Base-by-base conservation (phyloP, 2,888 invertebrate species). In the Reticulitermes lucifugus region DNA sequence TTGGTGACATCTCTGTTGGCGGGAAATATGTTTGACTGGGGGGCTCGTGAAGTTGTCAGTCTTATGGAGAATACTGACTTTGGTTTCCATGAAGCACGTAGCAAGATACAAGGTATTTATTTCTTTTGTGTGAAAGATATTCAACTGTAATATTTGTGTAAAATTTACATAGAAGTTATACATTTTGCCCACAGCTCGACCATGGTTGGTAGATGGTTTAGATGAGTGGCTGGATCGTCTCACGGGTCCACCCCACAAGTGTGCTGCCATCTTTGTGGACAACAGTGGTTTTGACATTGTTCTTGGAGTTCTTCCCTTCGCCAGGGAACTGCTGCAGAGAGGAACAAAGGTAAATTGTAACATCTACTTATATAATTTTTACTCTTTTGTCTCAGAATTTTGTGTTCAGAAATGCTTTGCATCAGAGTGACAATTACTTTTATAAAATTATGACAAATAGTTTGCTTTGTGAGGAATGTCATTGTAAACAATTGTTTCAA, bases 21-120 rank as follows among this genome's bases (percentile, higher is more conserved):
- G 89, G 98, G 98, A 41, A 99, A 99, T 91, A 97, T 99, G 92
- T 99, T 99, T 92, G 99, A 99, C 91, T 98, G 98, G 98, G 99
- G 99, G 83, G 98, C 99, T 2, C 95, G 96, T 90, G 98, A 97
- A 89, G 96, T 98, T 5, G 95, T 96, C 29, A 93, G 94, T 88
- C 94, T 98, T 87, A 93, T 99, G 92, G 96, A 98, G 90, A 93
- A 93, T 46, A 93, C 94, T 46, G 92, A 92, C 87, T 96, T 98
- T 92, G 96, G 96, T 81, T 95, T 99, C 87, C 92, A 94, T 88
- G 95, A 97, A 89, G 98, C 98, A 6, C 92, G 96, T 89, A 92
- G 93, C 22, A 96, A 95, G 90, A 96, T 99, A 87, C 96, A 98
- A 89, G 91, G 94, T 94, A 89, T 18, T 14, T 55, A 89, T 18